Percentiles rank a stretch among this genome's conserved stretches.
Conservation (phyloP, 2,113 vertebrate genomes). For the Actinemys pallida region DNA sequence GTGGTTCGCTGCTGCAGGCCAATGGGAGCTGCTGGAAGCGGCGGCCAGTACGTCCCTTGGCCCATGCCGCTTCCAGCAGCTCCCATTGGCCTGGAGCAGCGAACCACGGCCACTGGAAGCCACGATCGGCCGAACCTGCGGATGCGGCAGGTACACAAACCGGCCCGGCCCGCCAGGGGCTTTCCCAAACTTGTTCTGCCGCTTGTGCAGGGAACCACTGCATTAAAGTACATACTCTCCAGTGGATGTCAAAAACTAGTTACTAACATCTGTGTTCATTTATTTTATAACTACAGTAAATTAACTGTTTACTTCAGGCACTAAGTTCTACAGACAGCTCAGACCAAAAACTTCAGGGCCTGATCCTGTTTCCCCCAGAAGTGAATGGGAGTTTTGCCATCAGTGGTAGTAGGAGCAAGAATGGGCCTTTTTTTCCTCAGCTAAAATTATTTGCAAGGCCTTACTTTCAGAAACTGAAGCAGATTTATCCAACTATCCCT, state of each 20-base stretch:
- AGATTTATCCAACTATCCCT: not conserved
- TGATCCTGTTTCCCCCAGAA: not conserved
- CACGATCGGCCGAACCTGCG: no score
- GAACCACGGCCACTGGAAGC: no score
- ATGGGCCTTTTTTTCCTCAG: not conserved
- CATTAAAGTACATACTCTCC: not conserved
- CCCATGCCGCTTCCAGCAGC: no score
- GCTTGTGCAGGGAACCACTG: no score
- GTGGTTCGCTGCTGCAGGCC: no score
- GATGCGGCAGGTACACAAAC: no score
- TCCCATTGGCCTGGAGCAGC: no score
- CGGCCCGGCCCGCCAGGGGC: no score
- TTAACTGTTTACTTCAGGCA: not conserved
- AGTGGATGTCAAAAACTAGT: not conserved
- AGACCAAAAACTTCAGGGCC: not conserved
- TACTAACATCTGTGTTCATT: not conserved
- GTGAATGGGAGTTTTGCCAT: not conserved
- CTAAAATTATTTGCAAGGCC: not conserved
- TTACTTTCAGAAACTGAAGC: not conserved
- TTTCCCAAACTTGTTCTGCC: no score
- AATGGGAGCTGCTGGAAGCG: no score
- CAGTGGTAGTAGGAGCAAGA: not conserved
- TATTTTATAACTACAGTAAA: not conserved
- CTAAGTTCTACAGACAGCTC: not conserved
- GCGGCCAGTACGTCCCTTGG: no score